These are phyloP conservation scores for Oxycera nigricornis DNA, from an alignment of 2,888 invertebrate genomes.

Conservation along the genomic window DNA sequence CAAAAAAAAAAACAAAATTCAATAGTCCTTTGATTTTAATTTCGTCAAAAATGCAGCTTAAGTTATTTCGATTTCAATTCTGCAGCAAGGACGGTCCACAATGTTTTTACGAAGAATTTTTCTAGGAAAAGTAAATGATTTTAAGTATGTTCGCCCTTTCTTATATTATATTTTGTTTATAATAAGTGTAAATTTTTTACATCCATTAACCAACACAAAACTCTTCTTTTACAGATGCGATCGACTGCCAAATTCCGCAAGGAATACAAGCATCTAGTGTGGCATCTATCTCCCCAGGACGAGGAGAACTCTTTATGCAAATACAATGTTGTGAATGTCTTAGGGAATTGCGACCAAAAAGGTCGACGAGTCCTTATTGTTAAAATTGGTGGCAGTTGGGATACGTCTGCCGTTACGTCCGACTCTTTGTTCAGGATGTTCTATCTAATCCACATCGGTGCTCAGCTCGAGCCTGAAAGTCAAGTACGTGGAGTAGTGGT, in stretches of 20 bases:
- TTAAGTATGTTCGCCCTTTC: too few relatives aligned
- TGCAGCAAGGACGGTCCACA: too few relatives aligned
- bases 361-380: conserved; percentile 78
- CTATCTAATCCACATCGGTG: conserved; percentile 79
- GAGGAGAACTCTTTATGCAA: conserved; percentile 74
- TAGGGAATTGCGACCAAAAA: conserved; percentile 77
- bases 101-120: too few relatives aligned
- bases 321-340: conserved; percentile 77
- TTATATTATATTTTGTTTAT: too few relatives aligned
- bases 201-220: too few relatives aligned
- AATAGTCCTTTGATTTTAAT: too few relatives aligned
- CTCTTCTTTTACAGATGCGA: conserved; percentile 68
- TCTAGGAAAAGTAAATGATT: too few relatives aligned
- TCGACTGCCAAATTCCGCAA: conserved; percentile 78
- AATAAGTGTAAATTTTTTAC: too few relatives aligned
- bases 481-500: conserved; percentile 83
- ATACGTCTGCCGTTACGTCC: conserved; percentile 74
- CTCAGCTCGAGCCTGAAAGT: conserved; percentile 78
- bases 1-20: too few relatives aligned
- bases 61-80: too few relatives aligned
- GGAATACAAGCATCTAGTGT: conserved; percentile 71
- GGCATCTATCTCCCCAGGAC: conserved; percentile 71
- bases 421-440: conserved; percentile 82
- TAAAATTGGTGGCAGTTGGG: conserved; percentile 79
- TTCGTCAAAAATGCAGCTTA: too few relatives aligned